Evolutionary conservation across 2,797 vertebrate genomes (phyloP).

Genomic region (Cyprinella venusta): DNA sequence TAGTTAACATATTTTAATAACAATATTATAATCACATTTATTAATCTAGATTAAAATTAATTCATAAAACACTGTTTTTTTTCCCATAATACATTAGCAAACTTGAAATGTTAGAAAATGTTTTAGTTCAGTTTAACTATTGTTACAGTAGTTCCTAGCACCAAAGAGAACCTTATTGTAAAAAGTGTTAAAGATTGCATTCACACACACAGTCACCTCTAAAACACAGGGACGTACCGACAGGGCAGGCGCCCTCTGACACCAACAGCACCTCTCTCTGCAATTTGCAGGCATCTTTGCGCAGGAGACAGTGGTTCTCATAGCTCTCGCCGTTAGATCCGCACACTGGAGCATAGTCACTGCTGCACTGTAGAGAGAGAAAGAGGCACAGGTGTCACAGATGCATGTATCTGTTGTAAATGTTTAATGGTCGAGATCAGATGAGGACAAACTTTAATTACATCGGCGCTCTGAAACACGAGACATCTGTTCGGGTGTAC

Average conservation of each 20-base stretch:
- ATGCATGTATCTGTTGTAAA: constrained; percentile 25
- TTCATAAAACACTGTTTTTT: background rate
- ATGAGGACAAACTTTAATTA: constrained; percentile 47
- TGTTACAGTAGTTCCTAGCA: background rate
- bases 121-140: too few relatives aligned
- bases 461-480: constrained; percentile 12
- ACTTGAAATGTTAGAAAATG: background rate
- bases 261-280: constrained; percentile 82
- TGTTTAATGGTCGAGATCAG: constrained; percentile 37
- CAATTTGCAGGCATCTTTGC: constrained; percentile 85
- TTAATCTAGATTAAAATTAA: background rate
- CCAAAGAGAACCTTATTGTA: background rate
- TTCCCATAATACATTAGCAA: background rate
- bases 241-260: constrained; percentile 81
- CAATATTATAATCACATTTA: background rate
- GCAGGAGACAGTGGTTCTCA: constrained; percentile 84
- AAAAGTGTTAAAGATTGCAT: background rate
- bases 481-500: constrained; percentile 21
- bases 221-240: constrained; percentile 70
- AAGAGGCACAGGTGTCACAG: constrained; percentile 31
- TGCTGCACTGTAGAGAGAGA: constrained; percentile 76
- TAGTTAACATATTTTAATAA: background rate
- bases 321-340: constrained; percentile 85
- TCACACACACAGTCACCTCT: constrained; percentile 3
- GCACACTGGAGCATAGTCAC: constrained; percentile 84